Percentiles rank a stretch among this genome's conserved stretches.
Conservation (phyloP, 2,888 invertebrate genomes). For the Uropetala carovei region DNA sequence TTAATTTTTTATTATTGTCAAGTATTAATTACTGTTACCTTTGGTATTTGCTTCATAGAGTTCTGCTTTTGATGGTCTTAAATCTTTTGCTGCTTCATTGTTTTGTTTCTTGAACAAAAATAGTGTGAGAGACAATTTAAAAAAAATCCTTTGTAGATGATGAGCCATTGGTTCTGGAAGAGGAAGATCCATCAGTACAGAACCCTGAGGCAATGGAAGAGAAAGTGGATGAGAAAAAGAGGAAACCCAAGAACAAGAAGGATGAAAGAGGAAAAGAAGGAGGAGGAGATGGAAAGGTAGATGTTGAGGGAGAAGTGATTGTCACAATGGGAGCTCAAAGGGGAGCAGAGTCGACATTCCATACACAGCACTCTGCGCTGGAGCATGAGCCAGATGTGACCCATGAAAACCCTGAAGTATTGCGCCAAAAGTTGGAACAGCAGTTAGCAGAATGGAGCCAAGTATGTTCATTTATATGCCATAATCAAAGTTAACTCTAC, state of each 20-base stretch:
- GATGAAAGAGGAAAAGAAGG: slow-evolving; percentile 74
- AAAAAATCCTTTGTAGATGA: background rate
- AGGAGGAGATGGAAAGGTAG: slow-evolving; percentile 72
- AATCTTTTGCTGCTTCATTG: too few species aligned
- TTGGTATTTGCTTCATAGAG: background rate
- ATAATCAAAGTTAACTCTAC: slow-evolving; percentile 27
- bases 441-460: slow-evolving; percentile 77
- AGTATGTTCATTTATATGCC: slow-evolving; percentile 71
- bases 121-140: background rate
- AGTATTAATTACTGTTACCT: background rate
- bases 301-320: slow-evolving; percentile 85
- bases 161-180: slow-evolving; percentile 33
- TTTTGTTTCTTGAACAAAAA: background rate
- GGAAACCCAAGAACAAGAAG: slow-evolving; percentile 71
- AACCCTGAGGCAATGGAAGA: slow-evolving; percentile 71
- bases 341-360: slow-evolving; percentile 85
- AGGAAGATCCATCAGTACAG: slow-evolving; percentile 60
- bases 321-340: slow-evolving; percentile 82
- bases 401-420: slow-evolving; percentile 74
- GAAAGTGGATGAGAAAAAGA: slow-evolving; percentile 73
- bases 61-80: too few species aligned
- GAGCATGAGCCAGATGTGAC: slow-evolving; percentile 68
- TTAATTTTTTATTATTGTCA: too few species aligned
- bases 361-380: slow-evolving; percentile 78
- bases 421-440: slow-evolving; percentile 76